Evolutionary conservation across 2,888 invertebrate genomes (phyloP), one percentile per base, ranked within the genome.

Genomic region (Drosophila bunnanda): DNA sequence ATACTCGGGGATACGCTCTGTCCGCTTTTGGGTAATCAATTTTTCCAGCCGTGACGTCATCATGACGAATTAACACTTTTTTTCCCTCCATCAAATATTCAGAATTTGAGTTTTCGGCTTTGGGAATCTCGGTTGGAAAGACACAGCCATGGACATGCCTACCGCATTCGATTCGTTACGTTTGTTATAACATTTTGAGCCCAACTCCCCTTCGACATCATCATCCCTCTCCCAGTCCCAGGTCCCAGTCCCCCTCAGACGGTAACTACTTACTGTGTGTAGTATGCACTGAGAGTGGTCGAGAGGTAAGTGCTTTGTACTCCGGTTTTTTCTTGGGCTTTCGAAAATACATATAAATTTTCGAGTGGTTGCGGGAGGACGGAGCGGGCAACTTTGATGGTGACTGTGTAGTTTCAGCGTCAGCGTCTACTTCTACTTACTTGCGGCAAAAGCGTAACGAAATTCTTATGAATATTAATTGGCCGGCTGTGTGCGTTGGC

Each of bases 41-140:
- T 91, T 65, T 80, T 77, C 60, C 55, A 68, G 88, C 78, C 92
- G 91, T 91, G 91, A 91, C 91, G 91, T 91, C 91, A 91, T 92
- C 90, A 89, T 91, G 91, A 89, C 91, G 91, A 91, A 91, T 91
- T 89, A 66, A 80, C 82, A 88, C 80, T 46, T 89, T 78, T 79
- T 39, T n/a, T n/a, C n/a, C 76, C 79, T 86, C 80, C 53, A 65
- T 52, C 41, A 36, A 43, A 50, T 80, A 80, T 76, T 79, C 74
- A 77, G 57, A 79, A 66, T 76, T 73, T 38, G 36, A 36, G 41
- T 54, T 28, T 43, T 48, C 20, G 38, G 36, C 41, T 62, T 25
- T 61, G 36, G 70, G 74, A 65, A 66, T 66, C 64, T 65, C 64
- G 53, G 74, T 73, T 54, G 74, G 50, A 48, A 53, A 50, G 46